A percentile compares a stretch with the other conserved stretches of the same genome.
Evolutionary conservation across 2,797 vertebrate species (phyloP).

Genomic region (Spea hammondii): DNA sequence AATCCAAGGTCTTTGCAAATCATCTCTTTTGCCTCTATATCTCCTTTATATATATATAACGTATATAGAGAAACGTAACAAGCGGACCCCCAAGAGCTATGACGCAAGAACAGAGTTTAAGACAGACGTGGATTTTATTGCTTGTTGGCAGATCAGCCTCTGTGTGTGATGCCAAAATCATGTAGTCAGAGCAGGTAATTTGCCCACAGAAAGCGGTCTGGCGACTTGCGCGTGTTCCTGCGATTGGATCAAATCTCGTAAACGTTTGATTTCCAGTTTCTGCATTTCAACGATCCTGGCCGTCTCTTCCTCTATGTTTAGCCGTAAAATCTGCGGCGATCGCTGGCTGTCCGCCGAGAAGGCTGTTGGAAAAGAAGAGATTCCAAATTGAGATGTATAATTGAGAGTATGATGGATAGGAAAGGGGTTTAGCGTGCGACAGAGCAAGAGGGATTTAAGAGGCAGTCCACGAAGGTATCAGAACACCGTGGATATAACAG

Average conservation of each 20-base stretch:
- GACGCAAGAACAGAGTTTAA: no score
- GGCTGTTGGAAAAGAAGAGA: conserved; percentile 46
- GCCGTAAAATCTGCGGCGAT: conserved; percentile 54
- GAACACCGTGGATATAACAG: no score
- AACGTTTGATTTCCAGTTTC: conserved; percentile 72
- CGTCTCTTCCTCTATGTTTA: conserved; percentile 70
- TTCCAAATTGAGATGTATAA: neutral
- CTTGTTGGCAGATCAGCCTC: no score
- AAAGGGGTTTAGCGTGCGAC: no score
- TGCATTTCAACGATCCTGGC: conserved; percentile 78
- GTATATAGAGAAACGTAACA: no score
- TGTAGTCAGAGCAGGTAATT: conserved; percentile 55
- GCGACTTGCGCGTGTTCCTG: conserved; percentile 55
- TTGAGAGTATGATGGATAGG: conserved; percentile 17
- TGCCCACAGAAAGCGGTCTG: conserved; percentile 55
- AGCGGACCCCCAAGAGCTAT: no score
- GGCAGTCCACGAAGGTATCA: no score
- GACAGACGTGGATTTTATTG: no score
- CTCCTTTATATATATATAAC: no score
- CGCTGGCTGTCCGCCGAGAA: conserved; percentile 11
- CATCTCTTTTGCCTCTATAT: no score
- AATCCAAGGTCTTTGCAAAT: no score
- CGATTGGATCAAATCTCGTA: conserved; percentile 68
- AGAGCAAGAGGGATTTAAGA: no score
- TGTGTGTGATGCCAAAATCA: neutral